Evolutionary conservation across 2,888 invertebrate genomes (phyloP).

Genomic region (Lasioglossum oenotherae): DNA sequence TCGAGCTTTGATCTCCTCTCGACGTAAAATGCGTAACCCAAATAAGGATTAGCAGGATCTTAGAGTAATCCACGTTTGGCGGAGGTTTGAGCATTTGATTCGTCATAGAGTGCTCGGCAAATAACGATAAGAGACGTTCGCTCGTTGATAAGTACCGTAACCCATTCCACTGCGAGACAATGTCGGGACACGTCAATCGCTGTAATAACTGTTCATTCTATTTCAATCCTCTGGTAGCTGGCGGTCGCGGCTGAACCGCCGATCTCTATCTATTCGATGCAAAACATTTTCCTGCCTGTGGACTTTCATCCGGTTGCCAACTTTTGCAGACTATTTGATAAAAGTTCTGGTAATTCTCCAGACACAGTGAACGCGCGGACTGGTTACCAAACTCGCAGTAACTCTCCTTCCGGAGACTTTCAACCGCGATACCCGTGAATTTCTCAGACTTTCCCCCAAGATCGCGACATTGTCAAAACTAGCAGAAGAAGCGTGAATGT

Average conservation of each 20-base stretch:
- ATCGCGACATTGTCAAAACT: not conserved
- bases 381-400: not conserved
- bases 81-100: not conserved
- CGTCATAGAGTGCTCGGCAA: not conserved
- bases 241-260: not conserved
- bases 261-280: not conserved
- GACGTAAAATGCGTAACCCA: not conserved
- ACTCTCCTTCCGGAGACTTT: not conserved
- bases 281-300: not conserved
- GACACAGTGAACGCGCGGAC: not conserved
- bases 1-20: not conserved
- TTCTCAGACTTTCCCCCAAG: not conserved
- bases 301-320: too few species aligned
- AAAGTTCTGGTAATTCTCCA: not conserved
- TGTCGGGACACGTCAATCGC: not conserved
- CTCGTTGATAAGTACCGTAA: not conserved
- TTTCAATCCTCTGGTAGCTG: not conserved
- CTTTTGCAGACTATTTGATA: too few species aligned
- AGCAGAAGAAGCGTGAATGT: not conserved
- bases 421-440: not conserved
- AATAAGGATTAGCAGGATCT: not conserved
- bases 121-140: not conserved
- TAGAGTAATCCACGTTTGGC: not conserved
- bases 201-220: not conserved
- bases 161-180: not conserved